Evolutionary conservation across 2,888 invertebrate genomes (phyloP).

Genomic region (Protodeltote pygarga): DNA sequence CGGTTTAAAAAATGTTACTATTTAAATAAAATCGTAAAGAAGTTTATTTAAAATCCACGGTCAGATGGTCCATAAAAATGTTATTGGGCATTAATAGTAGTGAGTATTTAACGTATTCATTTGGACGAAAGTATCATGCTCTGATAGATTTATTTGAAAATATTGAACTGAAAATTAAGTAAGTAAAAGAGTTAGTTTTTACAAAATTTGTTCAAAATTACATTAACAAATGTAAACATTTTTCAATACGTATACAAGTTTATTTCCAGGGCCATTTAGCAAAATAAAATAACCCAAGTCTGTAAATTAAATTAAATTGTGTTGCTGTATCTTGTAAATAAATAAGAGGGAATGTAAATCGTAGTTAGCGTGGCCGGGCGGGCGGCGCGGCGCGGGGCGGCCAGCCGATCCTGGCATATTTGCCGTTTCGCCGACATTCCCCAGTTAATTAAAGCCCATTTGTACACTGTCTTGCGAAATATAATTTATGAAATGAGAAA

Average conservation of each 20-base stretch:
- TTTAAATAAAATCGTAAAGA: slow-evolving; percentile 2
- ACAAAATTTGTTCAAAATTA: too few species aligned
- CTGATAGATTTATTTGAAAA: too few species aligned
- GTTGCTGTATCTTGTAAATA: slow-evolving; percentile 69
- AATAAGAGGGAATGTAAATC: slow-evolving; percentile 77
- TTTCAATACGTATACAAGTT: not conserved
- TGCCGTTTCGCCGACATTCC: slow-evolving; percentile 81
- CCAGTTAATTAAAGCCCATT: slow-evolving; percentile 85
- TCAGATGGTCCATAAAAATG: slow-evolving; percentile 7
- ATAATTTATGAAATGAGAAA: slow-evolving; percentile 80
- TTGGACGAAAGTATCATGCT: not conserved
- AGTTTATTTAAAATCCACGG: slow-evolving; percentile 11
- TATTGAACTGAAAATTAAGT: too few species aligned
- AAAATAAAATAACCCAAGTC: slow-evolving; percentile 53
- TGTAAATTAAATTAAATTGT: slow-evolving; percentile 66
- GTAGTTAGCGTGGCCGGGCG: slow-evolving; percentile 69
- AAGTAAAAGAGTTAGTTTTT: too few species aligned
- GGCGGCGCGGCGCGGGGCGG: slow-evolving; percentile 50
- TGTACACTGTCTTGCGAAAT: slow-evolving; percentile 81
- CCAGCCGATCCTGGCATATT: slow-evolving; percentile 74
- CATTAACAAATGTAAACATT: too few species aligned
- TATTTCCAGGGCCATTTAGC: slow-evolving; percentile 23
- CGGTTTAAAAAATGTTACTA: slow-evolving; percentile 2
- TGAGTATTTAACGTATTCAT: slow-evolving; percentile 23
- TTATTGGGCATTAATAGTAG: slow-evolving; percentile 17